Base-by-base conservation (phyloP, 2,888 invertebrate genomes). In the Meganola albula region DNA sequence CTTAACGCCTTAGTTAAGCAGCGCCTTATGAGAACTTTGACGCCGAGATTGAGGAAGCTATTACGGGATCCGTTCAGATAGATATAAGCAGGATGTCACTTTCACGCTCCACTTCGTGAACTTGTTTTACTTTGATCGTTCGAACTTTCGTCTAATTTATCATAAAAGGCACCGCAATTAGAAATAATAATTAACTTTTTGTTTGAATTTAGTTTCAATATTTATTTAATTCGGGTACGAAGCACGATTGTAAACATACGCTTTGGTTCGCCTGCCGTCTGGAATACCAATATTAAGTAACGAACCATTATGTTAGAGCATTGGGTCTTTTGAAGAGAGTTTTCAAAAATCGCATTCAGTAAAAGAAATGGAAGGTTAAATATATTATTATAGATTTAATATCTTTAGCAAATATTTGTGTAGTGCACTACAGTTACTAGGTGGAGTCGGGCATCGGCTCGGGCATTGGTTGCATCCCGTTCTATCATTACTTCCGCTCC, bases 1-100 rank as follows among this genome's bases (percentile, higher is more conserved):
- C 79, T 80, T 79, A 78, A 77, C 79, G 83, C 82, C 79, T 79
- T 79, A 83, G 78, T 82, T 84, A 83, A 84, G 80, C 77, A 80
- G 75, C 79, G 78, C 71, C 83, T 82, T 82, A 83, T 79, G 83
- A 84, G 83, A 83, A 84, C 84, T 84, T 84, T 79, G 82, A 80
- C 82, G 80, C 71, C 56, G 75, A 80, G 82, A 83, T 84, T 83
- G 83, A 83, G 78, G 82, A 83, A 83, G 83, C 84, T 79, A 85
- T 84, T 83, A 83, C 74, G 69, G 71, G 75, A 74, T 78, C 78
- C 76, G 74, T 82, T 79, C 77, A 69, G 72, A 80, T 76, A 79
- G 73, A 83, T 84, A 77, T 83, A 83, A 80, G 77, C 78, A 76
- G 75, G 72, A 79, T 80, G 84, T 85, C 83, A 83, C 74, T 78